Evolutionary conservation across 2,113 vertebrate species (phyloP).

Genomic region (Chitala chitala): DNA sequence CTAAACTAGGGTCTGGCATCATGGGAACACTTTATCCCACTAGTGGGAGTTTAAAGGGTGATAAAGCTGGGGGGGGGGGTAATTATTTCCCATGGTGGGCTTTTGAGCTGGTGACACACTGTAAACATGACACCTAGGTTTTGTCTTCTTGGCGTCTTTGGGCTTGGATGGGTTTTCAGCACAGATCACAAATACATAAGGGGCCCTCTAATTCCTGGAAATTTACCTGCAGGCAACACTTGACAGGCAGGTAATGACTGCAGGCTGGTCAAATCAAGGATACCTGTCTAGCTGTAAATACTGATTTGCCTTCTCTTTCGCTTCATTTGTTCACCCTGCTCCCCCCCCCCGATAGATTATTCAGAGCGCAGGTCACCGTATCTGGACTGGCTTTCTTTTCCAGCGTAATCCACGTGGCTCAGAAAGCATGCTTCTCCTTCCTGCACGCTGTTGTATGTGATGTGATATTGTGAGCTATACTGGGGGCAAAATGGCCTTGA

Average conservation of each 20-base stretch:
- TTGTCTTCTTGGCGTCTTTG: conserved; percentile 71
- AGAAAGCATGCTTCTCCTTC: neutral
- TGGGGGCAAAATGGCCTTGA: conserved; percentile 50
- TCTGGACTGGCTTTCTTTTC: neutral
- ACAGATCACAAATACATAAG: conserved; percentile 69
- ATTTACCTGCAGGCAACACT: conserved; percentile 60
- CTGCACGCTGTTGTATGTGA: conserved; percentile 22
- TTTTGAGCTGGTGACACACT: conserved; percentile 64
- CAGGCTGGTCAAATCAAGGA: conserved; percentile 74
- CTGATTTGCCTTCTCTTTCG: conserved; percentile 62
- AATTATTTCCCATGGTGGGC: conserved; percentile 55
- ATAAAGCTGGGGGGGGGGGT: conserved; percentile 5
- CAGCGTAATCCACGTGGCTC: neutral
- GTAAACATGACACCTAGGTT: conserved; percentile 75
- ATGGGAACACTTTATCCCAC: conserved; percentile 43
- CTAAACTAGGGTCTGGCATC: conserved; percentile 59
- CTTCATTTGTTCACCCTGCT: conserved; percentile 28
- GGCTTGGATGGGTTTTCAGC: conserved; percentile 67
- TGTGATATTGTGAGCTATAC: conserved; percentile 41
- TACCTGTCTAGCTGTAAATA: conserved; percentile 73
- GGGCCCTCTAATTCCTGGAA: conserved; percentile 67
- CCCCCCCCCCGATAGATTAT: conserved; percentile 45
- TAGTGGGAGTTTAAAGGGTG: conserved; percentile 5
- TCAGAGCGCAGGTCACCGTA: conserved; percentile 35
- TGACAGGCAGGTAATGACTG: conserved; percentile 75